phyloP scores from a whole-genome alignment of 2,113 vertebrate genomes.

The Entomyzon cyanotis region DNA sequence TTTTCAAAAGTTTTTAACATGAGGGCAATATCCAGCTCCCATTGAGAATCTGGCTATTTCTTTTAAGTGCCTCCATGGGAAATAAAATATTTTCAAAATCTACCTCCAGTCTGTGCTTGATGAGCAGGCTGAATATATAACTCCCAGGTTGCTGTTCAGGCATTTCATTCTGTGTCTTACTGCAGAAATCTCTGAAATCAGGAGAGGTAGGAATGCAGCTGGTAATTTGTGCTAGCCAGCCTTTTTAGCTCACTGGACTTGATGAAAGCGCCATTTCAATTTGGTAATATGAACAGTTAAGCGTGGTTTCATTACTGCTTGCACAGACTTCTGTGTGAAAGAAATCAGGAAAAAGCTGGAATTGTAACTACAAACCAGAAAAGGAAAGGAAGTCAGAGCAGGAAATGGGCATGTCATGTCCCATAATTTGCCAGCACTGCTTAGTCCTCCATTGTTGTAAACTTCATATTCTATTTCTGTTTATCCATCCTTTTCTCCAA shows the following conservation, averaged over 20 bases:
- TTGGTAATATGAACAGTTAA: conserved; percentile 36
- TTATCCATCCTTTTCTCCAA: conserved; percentile 39
- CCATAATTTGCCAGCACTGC: conserved; percentile 18
- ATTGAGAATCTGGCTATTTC: neutral
- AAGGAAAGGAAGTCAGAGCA: conserved; percentile 39
- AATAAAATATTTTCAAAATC: conserved; percentile 25
- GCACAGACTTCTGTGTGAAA: conserved; percentile 4
- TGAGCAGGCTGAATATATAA: neutral
- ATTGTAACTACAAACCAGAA: conserved; percentile 7
- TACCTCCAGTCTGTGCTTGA: neutral
- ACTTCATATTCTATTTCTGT: conserved; percentile 46
- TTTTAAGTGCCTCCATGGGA: neutral
- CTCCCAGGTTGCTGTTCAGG: neutral
- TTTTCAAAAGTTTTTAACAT: neutral
- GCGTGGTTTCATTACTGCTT: conserved; percentile 40
- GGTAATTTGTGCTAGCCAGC: conserved; percentile 1
- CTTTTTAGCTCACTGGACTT: neutral
- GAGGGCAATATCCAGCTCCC: neutral
- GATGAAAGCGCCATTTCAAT: conserved; percentile 28
- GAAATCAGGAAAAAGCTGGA: conserved; percentile 23
- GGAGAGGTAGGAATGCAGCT: conserved; percentile 22
- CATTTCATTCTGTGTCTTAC: neutral
- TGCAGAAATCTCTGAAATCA: conserved; percentile 20
- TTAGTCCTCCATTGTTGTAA: conserved; percentile 27
- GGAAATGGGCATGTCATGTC: conserved; percentile 16